phyloP scores from a whole-genome alignment of 2,797 vertebrate species.

The Sitta carolinensis region DNA sequence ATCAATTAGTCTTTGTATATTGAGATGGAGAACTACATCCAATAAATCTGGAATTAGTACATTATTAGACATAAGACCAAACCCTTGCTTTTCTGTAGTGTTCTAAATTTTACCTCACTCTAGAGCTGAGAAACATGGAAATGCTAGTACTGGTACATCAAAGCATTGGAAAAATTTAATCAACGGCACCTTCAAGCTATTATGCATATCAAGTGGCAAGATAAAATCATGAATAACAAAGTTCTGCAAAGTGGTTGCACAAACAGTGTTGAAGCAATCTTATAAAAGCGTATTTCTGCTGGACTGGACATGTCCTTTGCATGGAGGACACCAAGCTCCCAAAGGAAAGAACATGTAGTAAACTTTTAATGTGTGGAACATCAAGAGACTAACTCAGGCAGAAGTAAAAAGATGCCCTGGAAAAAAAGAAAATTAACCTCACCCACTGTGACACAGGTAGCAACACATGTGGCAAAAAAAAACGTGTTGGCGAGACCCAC shows the following conservation, averaged over 20 bases:
- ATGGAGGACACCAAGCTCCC: slow-evolving; percentile 57
- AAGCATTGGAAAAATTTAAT: slow-evolving; percentile 69
- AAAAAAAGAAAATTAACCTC: slow-evolving; percentile 39
- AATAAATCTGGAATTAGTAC: slow-evolving; percentile 8
- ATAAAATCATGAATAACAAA: slow-evolving; percentile 72
- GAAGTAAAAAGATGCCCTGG: slow-evolving; percentile 22
- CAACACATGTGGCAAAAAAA: slow-evolving; percentile 48
- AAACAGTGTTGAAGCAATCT: slow-evolving; percentile 68
- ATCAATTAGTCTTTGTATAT: background rate
- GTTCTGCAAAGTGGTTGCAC: slow-evolving; percentile 67
- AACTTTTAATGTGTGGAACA: slow-evolving; percentile 57
- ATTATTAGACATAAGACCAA: background rate
- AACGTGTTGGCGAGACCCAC: background rate
- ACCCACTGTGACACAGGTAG: slow-evolving; percentile 44
- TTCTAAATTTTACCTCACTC: slow-evolving; percentile 12
- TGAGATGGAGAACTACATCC: background rate
- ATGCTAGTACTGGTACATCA: slow-evolving; percentile 57
- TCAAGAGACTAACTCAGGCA: background rate
- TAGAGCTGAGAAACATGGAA: slow-evolving; percentile 56
- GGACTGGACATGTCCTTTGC: slow-evolving; percentile 68
- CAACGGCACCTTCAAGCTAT: slow-evolving; percentile 69
- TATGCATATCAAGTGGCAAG: slow-evolving; percentile 67
- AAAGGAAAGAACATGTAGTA: slow-evolving; percentile 34
- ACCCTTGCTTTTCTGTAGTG: background rate
- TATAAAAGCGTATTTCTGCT: slow-evolving; percentile 55